A percentile compares a stretch with the other conserved stretches of the same genome.
These are phyloP conservation scores for Zosterops japonicus DNA, from an alignment of 2,113 vertebrate species.

Conservation along the genomic window DNA sequence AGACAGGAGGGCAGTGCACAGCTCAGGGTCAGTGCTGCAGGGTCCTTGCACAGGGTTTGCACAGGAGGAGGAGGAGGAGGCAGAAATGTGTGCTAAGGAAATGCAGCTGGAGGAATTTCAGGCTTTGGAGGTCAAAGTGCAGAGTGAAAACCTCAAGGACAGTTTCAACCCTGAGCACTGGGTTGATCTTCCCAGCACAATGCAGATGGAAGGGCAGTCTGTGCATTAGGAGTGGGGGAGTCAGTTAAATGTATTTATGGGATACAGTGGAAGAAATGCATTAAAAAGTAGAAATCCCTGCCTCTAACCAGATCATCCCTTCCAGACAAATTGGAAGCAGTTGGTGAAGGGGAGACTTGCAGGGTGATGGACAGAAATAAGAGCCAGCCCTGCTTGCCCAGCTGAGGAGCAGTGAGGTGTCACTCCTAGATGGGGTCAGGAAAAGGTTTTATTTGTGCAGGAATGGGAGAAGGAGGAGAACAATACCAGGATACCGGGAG, in stretches of 20 bases:
- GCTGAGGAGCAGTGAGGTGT: background rate
- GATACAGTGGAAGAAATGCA: background rate
- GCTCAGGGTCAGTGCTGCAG: background rate
- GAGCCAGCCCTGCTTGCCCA: background rate
- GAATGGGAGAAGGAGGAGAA: background rate
- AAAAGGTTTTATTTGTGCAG: background rate
- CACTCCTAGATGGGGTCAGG: background rate
- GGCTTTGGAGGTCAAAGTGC: background rate
- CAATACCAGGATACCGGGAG: background rate
- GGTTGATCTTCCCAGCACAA: background rate
- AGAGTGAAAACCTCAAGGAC: background rate
- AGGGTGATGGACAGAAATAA: background rate
- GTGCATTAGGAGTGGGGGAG: background rate
- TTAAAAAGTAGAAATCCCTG: conserved; percentile 2
- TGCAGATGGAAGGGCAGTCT: background rate
- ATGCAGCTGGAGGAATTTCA: background rate
- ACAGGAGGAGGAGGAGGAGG: background rate
- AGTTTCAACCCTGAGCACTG: background rate
- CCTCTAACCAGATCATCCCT: background rate
- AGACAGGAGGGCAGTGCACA: background rate
- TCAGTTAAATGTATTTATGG: background rate
- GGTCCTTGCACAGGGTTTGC: background rate
- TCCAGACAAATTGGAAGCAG: conserved; percentile 32
- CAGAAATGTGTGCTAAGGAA: background rate
- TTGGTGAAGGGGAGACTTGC: background rate